Conservation (phyloP, 2,888 invertebrate species). For the Zeuzera pyrina region DNA sequence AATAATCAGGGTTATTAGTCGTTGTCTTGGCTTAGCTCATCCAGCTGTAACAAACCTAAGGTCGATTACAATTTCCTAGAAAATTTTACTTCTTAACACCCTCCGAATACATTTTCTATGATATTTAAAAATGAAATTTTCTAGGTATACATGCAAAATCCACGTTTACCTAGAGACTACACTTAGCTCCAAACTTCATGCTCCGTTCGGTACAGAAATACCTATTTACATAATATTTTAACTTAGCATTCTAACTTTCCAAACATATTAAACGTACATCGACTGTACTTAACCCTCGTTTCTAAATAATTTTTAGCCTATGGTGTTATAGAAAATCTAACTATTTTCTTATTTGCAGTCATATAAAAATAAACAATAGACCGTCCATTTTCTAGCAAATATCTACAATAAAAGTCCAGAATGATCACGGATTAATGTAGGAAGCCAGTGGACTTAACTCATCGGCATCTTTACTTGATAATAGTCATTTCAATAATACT, state of each 20-base stretch:
- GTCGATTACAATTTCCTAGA: conserved; percentile 3
- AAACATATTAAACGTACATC: conserved; percentile 18
- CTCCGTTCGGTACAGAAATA: conserved; percentile 12
- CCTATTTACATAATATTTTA: conserved; percentile 18
- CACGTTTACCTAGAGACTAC: conserved; percentile 6
- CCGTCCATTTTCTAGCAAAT: conserved; percentile 61
- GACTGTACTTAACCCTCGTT: conserved; percentile 18
- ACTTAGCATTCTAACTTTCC: conserved; percentile 12
- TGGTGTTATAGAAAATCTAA: conserved; percentile 66
- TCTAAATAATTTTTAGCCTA: conserved; percentile 44
- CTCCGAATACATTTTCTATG: conserved; percentile 14
- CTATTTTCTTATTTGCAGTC: conserved; percentile 59
- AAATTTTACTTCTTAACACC: conserved; percentile 13
- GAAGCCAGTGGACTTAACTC: conserved; percentile 60
- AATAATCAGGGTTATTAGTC: conserved; percentile 35
- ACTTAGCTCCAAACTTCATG: conserved; percentile 12
- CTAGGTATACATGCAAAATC: conserved; percentile 12
- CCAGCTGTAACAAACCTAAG: conserved; percentile 32
- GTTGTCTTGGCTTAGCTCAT: conserved; percentile 60
- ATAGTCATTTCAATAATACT: conserved; percentile 39
- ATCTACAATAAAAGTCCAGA: conserved; percentile 56
- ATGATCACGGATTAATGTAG: conserved; percentile 50
- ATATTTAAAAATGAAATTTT: conserved; percentile 17
- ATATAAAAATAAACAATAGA: conserved; percentile 72
- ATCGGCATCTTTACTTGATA: conserved; percentile 31